Evolutionary conservation across 2,113 vertebrate genomes (phyloP).

Genomic region (Glaucidium brasilianum): DNA sequence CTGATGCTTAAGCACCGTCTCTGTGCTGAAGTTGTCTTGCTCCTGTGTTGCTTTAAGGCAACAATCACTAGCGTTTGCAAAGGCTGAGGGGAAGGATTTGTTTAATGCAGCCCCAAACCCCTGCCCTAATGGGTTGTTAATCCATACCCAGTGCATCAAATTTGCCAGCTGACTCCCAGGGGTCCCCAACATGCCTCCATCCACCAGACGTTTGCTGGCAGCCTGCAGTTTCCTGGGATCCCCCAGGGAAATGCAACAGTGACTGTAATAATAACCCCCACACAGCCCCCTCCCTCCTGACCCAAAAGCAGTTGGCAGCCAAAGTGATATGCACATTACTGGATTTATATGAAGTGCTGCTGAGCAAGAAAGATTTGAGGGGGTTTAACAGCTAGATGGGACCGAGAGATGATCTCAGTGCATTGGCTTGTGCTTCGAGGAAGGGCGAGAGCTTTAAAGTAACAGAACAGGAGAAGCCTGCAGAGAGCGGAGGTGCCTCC

Average conservation of each 20-base stretch:
- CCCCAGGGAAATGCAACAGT: background rate
- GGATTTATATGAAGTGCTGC: constrained; percentile 72
- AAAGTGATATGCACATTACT: constrained; percentile 48
- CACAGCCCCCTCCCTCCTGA: background rate
- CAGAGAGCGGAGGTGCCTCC: background rate
- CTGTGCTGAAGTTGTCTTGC: background rate
- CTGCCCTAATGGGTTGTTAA: constrained; percentile 50
- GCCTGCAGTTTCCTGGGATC: background rate
- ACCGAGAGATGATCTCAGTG: constrained; percentile 66
- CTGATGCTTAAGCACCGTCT: background rate
- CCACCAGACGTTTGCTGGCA: constrained; percentile 2
- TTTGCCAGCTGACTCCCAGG: constrained; percentile 23
- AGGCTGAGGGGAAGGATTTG: constrained; percentile 14
- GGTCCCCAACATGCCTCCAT: background rate
- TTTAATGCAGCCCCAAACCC: background rate
- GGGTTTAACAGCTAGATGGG: constrained; percentile 63
- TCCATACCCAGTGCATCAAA: constrained; percentile 7
- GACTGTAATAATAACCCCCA: constrained; percentile 10
- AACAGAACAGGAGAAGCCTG: background rate
- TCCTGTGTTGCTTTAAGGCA: background rate
- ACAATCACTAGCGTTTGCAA: background rate
- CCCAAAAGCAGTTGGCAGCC: constrained; percentile 52
- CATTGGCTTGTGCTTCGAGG: constrained; percentile 25
- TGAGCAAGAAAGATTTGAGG: constrained; percentile 66
- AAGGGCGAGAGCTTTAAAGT: background rate